Base-by-base conservation (phyloP, 2,797 vertebrate species). In the Chelon labrosus region DNA sequence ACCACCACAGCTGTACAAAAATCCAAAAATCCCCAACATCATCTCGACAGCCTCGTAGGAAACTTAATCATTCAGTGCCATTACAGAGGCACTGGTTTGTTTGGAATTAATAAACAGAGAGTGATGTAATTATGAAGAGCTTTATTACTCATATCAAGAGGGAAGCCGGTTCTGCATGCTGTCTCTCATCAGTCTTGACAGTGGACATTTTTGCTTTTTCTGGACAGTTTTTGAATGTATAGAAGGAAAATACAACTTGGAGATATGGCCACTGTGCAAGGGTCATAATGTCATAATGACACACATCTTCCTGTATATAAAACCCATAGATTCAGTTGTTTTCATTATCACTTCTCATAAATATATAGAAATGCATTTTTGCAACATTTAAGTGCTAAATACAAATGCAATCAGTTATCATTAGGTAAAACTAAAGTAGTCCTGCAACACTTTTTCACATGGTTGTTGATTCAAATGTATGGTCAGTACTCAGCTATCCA, bases 91-190 rank as follows among this genome's bases (percentile, higher is more conserved):
- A 19, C 5, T 67, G 47, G 19, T 70, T 76, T 71, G 69, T 63
- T 77, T 77, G 44, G 50, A 73, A 75, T 70, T 67, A 65, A 27
- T 76, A 62, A 85, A 77, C 13, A 65, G 31, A 31, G 42, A 50
- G 20, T 73, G 44, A 60, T 63, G 51, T 60, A 54, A 80, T 50
- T 73, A 73, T 7, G 3, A 49, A 55, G 47, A 1, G 17, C 17
- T 37, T 77, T 80, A 78, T 44, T 37, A 3, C 37, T 41, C n/a
- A 67, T 59, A 71, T 83, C 41, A 73, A 76, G 31, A 72, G 19
- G 38, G 59, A 71, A 27, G n/a, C 16, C 53, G 65, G 25, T 65
- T 61, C 12, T 1, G 31, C 41, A 50, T 6, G 8, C 8, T 20
- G 27, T 42, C 13, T 38, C 25, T 57, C 16, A 31, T 22, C 31